Evolutionary conservation across 2,888 invertebrate species (phyloP).

Genomic region (Oscheius sp.): DNA sequence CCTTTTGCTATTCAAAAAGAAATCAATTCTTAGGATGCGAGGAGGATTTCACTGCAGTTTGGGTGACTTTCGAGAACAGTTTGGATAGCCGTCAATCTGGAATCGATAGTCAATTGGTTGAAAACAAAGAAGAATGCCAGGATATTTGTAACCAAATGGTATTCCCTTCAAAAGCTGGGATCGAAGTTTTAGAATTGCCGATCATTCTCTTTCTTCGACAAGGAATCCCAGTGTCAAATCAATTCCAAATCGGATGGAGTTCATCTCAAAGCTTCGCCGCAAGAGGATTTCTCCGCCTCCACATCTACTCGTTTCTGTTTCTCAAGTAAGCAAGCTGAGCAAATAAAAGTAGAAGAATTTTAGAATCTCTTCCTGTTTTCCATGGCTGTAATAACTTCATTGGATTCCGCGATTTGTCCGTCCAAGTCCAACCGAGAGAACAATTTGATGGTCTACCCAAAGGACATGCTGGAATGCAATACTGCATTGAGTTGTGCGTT

Average conservation of each 20-base stretch:
- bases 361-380: constrained; percentile 61
- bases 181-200: constrained; percentile 35
- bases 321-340: constrained; percentile 31
- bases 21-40: constrained; percentile 39
- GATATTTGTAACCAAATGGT: constrained; percentile 43
- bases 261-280: constrained; percentile 34
- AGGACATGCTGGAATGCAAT: constrained; percentile 64
- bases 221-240: constrained; percentile 43
- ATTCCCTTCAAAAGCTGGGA: background rate
- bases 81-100: constrained; percentile 37
- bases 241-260: constrained; percentile 47
- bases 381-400: constrained; percentile 63
- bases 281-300: constrained; percentile 48
- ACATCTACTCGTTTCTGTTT: constrained; percentile 57
- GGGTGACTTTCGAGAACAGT: constrained; percentile 57
- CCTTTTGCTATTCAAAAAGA: background rate
- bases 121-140: constrained; percentile 45
- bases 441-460: constrained; percentile 66
- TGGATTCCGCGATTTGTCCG: constrained; percentile 66
- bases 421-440: constrained; percentile 61
- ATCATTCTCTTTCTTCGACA: constrained; percentile 55
- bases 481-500: constrained; percentile 68
- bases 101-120: constrained; percentile 33
- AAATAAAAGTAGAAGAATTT: background rate
- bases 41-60: constrained; percentile 43